Conservation (phyloP, 2,888 invertebrate species). For the Ypsolopha scabrella region DNA sequence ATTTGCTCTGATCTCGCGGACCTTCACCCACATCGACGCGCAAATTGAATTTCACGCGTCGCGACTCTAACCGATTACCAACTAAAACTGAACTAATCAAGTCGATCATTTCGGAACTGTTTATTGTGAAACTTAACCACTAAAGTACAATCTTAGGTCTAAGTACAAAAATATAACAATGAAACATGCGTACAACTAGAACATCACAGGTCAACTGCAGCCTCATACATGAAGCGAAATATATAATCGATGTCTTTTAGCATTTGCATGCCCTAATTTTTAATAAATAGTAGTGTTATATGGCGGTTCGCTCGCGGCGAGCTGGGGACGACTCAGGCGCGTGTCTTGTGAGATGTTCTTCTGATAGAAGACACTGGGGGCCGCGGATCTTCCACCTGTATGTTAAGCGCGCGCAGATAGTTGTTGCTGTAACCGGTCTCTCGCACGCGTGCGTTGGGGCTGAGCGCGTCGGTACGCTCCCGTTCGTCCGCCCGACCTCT, state of each 20-base stretch:
- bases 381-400: slow-evolving; percentile 39
- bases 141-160: slow-evolving; percentile 19
- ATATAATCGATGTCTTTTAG: too few species aligned
- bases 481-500: slow-evolving; percentile 20
- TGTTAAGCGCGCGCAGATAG: slow-evolving; percentile 42
- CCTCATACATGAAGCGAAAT: too few species aligned
- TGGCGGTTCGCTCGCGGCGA: slow-evolving; percentile 34
- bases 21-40: slow-evolving; percentile 50
- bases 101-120: slow-evolving; percentile 49
- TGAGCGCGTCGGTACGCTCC: slow-evolving; percentile 29
- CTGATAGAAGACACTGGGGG: slow-evolving; percentile 14
- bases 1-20: slow-evolving; percentile 15
- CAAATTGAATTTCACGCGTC: slow-evolving; percentile 49
- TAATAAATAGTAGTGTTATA: slow-evolving; percentile 51
- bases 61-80: slow-evolving; percentile 26
- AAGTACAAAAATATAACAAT: slow-evolving; percentile 16
- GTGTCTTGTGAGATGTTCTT: slow-evolving; percentile 13
- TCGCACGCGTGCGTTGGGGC: slow-evolving; percentile 40
- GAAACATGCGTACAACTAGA: slow-evolving; percentile 30
- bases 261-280: background rate
- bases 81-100: slow-evolving; percentile 38
- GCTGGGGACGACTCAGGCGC: slow-evolving; percentile 16
- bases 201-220: slow-evolving; percentile 30
- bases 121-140: slow-evolving; percentile 64
- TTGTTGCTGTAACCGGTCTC: slow-evolving; percentile 46